phyloP scores from a whole-genome alignment of 2,113 vertebrate genomes.

The Gopherus flavomarginatus region DNA sequence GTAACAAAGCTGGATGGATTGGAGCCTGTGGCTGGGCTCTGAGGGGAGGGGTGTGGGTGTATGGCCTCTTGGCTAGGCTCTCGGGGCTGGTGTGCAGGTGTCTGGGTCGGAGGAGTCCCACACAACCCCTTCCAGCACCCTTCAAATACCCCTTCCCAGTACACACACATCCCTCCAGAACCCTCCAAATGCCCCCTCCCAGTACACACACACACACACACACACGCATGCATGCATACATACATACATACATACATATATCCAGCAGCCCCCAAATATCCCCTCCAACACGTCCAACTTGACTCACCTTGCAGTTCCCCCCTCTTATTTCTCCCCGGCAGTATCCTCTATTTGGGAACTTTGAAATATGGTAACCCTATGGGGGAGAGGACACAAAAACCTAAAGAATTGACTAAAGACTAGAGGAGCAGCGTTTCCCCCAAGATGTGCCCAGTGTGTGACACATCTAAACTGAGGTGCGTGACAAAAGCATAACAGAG shows the following conservation, averaged over 20 bases:
- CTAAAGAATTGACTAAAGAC: not conserved
- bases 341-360: not conserved
- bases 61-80: too few relatives aligned
- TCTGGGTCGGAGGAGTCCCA: not conserved
- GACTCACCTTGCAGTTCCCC: too few relatives aligned
- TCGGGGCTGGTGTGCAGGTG: not conserved
- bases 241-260: too few relatives aligned
- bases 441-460: not conserved
- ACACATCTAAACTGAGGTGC: not conserved
- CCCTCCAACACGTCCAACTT: too few relatives aligned
- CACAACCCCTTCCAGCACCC: not conserved
- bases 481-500: not conserved
- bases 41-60: too few relatives aligned
- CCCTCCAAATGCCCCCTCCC: too few relatives aligned
- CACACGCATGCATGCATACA: too few relatives aligned
- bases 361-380: not conserved
- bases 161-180: too few relatives aligned
- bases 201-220: too few relatives aligned
- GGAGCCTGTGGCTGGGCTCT: not conserved
- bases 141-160: not conserved
- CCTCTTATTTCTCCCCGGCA: too few relatives aligned
- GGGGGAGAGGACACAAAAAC: too few relatives aligned
- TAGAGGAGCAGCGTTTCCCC: not conserved
- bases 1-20: not conserved
- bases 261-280: too few relatives aligned